A percentile compares a stretch with the other conserved stretches of the same genome.
These are phyloP conservation scores for Arbacia lixula DNA, from an alignment of 53 echinoderm and acorn worm species.

Conservation along the genomic window DNA sequence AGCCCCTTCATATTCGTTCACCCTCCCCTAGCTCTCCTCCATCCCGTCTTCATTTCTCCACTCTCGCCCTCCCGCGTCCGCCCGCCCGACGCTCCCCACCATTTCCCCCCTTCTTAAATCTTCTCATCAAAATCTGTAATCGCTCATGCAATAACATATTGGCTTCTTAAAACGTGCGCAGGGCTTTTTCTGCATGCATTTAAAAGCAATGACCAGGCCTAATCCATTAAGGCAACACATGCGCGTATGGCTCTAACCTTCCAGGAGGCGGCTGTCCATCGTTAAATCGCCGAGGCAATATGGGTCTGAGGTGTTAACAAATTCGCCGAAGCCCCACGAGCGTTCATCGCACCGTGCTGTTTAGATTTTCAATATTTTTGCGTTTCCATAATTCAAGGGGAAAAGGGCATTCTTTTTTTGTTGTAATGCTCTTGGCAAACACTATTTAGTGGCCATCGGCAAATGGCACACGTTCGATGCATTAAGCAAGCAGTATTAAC, in stretches of 20 bases:
- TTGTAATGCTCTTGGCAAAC: constrained; percentile 53
- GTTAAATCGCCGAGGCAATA: constrained; percentile 43
- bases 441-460: constrained; percentile 30
- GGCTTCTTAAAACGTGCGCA: constrained; percentile 32
- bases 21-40: constrained; percentile 5
- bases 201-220: constrained; percentile 45
- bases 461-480: constrained; percentile 14
- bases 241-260: background rate
- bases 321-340: constrained; percentile 12
- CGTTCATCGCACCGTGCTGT: constrained; percentile 15
- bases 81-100: background rate
- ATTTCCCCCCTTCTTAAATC: background rate
- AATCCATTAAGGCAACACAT: constrained; percentile 46
- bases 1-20: background rate
- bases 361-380: constrained; percentile 27
- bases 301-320: constrained; percentile 37
- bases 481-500: constrained; percentile 43
- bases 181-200: constrained; percentile 13
- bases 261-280: background rate
- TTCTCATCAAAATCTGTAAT: constrained; percentile 36
- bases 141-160: constrained; percentile 44
- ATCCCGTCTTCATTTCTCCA: background rate
- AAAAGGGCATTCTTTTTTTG: constrained; percentile 29
- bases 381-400: constrained; percentile 26
- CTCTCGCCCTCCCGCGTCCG: constrained; percentile 7